Percentiles rank a stretch among this genome's conserved stretches.
phyloP scores from a whole-genome alignment of 2,888 invertebrate species.

The Nephrotoma flavescens region DNA sequence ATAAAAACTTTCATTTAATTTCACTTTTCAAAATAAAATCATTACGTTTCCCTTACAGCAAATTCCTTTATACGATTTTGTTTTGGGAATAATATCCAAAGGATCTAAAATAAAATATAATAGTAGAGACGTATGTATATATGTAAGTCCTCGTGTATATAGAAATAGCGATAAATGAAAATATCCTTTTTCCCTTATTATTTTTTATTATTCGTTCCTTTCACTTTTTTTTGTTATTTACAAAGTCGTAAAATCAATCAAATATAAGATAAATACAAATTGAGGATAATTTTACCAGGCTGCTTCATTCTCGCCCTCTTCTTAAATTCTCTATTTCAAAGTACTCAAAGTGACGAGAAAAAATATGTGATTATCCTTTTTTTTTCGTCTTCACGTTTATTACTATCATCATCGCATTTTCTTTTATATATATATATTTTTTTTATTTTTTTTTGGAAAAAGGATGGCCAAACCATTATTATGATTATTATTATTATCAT shows the following conservation, averaged over 20 bases:
- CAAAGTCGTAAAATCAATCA: background rate
- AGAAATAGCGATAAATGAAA: background rate
- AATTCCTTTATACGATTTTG: background rate
- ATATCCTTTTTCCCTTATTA: background rate
- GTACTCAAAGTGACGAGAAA: background rate
- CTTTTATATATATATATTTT: background rate
- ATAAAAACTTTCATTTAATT: background rate
- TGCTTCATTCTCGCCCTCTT: background rate
- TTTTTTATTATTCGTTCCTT: background rate
- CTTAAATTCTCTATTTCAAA: background rate
- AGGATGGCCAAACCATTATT: background rate
- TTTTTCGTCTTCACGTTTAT: background rate
- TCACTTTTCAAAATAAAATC: background rate
- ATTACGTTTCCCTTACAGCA: background rate
- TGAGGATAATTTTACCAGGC: background rate
- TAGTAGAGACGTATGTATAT: no score
- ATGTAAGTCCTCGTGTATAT: no score
- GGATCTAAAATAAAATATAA: background rate
- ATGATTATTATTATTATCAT: background rate
- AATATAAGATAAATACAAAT: background rate
- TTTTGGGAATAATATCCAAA: background rate
- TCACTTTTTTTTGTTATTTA: background rate
- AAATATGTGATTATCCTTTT: background rate
- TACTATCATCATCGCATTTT: background rate
- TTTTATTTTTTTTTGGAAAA: background rate